Conservation (phyloP, 2,888 invertebrate genomes). For the Alentia gelatinosa region DNA sequence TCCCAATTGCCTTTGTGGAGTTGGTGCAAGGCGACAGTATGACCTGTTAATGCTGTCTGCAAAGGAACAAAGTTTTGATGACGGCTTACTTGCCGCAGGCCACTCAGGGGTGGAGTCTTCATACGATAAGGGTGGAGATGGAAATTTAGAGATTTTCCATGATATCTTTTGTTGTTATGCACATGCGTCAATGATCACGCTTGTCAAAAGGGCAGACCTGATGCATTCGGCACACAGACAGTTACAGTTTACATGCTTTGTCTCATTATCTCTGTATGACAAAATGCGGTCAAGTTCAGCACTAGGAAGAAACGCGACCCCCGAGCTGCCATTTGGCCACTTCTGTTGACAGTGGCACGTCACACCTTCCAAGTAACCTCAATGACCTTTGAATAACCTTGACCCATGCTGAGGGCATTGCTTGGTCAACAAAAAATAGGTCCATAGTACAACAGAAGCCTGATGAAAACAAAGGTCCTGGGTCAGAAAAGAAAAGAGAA, state of each 20-base stretch:
- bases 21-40: too few relatives aligned
- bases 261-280: background rate
- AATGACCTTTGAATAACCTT: background rate
- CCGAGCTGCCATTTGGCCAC: background rate
- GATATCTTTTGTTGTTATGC: background rate
- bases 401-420: conserved; percentile 29
- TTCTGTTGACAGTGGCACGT: background rate
- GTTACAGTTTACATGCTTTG: background rate
- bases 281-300: background rate
- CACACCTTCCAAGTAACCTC: background rate
- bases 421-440: background rate
- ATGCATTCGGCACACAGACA: conserved; percentile 1
- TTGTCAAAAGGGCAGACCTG: background rate
- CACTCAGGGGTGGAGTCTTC: conserved; percentile 12
- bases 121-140: too few relatives aligned
- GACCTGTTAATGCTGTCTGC: background rate
- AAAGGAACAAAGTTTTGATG: conserved; percentile 33
- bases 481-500: conserved; percentile 27
- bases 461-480: conserved; percentile 5
- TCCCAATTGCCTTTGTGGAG: too few relatives aligned
- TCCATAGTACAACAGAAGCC: conserved; percentile 7
- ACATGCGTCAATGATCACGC: background rate
- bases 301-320: background rate
- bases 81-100: background rate
- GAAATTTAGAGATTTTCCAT: background rate